Percentiles rank a stretch among this genome's conserved stretches.
Evolutionary conservation across 1,140 invertebrate genomes (phyloP).

Genomic region (Sinonovacula constricta): DNA sequence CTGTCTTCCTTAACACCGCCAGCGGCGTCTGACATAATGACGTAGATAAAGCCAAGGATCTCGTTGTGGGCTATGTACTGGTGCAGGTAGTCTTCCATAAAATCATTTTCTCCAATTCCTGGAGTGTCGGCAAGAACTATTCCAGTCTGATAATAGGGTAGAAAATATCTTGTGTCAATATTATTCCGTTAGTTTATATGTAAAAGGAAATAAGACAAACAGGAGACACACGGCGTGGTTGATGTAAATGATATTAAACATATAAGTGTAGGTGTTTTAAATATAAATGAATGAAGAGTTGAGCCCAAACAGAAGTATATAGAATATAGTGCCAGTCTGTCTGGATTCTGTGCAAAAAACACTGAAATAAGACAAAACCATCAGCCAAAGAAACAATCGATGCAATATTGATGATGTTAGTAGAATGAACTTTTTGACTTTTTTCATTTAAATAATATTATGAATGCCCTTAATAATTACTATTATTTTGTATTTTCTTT

Average conservation of each 20-base stretch:
- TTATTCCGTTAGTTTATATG: too few species aligned
- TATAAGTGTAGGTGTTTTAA: slow-evolving; percentile 7
- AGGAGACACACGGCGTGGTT: slow-evolving; percentile 15
- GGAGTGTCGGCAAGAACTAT: slow-evolving; percentile 66
- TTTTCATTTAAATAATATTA: background rate
- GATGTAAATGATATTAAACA: background rate
- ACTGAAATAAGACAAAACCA: too few species aligned
- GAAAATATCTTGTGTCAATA: too few species aligned
- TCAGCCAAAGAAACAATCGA: too few species aligned
- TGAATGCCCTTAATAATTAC: too few species aligned
- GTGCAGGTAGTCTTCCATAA: slow-evolving; percentile 59
- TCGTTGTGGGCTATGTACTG: slow-evolving; percentile 58
- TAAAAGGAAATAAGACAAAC: too few species aligned
- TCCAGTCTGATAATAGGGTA: too few species aligned
- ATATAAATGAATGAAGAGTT: background rate
- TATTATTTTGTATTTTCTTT: too few species aligned
- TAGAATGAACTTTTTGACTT: too few species aligned
- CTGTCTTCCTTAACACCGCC: slow-evolving; percentile 68
- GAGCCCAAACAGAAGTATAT: background rate
- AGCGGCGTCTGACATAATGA: slow-evolving; percentile 66
- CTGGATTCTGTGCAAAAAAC: too few species aligned
- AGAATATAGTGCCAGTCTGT: too few species aligned
- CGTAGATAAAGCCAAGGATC: slow-evolving; percentile 67
- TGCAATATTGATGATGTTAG: too few species aligned
- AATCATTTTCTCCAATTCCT: slow-evolving; percentile 66